These are phyloP conservation scores for Petroica traversi DNA, from an alignment of 2,113 vertebrate genomes.

Conservation along the genomic window DNA sequence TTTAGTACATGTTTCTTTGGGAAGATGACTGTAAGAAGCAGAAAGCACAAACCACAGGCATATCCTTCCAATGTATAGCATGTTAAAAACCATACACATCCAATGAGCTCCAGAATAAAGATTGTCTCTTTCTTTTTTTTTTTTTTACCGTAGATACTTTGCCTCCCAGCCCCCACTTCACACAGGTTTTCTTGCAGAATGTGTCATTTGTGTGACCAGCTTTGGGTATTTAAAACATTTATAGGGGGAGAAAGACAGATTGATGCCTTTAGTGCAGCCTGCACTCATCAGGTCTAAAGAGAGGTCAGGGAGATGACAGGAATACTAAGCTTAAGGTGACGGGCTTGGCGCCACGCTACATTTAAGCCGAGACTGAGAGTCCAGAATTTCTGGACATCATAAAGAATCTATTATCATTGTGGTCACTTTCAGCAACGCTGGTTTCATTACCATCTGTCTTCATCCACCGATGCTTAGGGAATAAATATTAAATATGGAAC, in stretches of 20 bases:
- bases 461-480: constrained; percentile 70
- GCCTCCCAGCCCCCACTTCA: neutral
- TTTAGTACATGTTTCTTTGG: neutral
- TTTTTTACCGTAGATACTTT: neutral
- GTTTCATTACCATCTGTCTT: constrained; percentile 82
- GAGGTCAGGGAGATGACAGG: constrained; percentile 73
- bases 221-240: constrained; percentile 75
- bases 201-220: constrained; percentile 61
- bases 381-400: constrained; percentile 81
- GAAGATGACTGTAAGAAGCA: neutral
- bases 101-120: neutral
- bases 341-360: constrained; percentile 74
- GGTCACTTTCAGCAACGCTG: constrained; percentile 79
- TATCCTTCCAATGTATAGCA: neutral
- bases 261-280: constrained; percentile 71
- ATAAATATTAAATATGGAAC: constrained; percentile 80
- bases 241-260: constrained; percentile 72
- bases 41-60: neutral
- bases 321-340: constrained; percentile 71
- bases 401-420: constrained; percentile 82
- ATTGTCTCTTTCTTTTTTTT: neutral
- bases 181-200: constrained; percentile 39
- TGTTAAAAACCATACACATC: neutral
- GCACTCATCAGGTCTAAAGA: constrained; percentile 70
- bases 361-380: constrained; percentile 75